phyloP scores from a whole-genome alignment of 2,888 invertebrate species.

The Drepanosiphum platanoidis region DNA sequence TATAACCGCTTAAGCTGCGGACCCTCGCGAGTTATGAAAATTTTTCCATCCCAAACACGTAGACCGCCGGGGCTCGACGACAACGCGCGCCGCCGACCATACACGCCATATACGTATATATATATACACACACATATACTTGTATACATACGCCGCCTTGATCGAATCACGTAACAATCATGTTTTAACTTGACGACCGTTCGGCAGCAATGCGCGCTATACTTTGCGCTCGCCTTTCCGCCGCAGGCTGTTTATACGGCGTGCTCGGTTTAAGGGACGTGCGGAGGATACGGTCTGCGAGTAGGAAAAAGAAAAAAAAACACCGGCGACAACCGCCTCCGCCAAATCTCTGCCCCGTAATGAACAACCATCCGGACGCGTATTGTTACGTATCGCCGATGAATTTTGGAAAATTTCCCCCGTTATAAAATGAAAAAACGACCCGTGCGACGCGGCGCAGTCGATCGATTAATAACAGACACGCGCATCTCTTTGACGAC shows the following conservation, averaged over 20 bases:
- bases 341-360: not conserved
- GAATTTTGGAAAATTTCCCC: not conserved
- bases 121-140: not conserved
- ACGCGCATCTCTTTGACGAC: too few species aligned
- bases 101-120: not conserved
- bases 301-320: not conserved
- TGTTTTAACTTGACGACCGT: conserved; percentile 51
- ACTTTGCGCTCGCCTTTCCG: not conserved
- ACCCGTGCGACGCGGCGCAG: too few species aligned
- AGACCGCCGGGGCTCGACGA: not conserved
- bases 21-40: conserved; percentile 59
- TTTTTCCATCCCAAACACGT: conserved; percentile 60
- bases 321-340: not conserved
- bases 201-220: not conserved
- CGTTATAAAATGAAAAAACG: too few species aligned
- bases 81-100: conserved; percentile 9
- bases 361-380: not conserved
- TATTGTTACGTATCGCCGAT: not conserved
- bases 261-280: not conserved
- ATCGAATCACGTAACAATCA: conserved; percentile 62
- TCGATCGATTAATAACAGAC: too few species aligned
- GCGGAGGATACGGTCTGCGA: not conserved
- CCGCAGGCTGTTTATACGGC: not conserved
- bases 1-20: conserved; percentile 54
- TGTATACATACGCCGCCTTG: not conserved